phyloP scores from a whole-genome alignment of 1,140 invertebrate species.

The Helicoverpa zea region DNA sequence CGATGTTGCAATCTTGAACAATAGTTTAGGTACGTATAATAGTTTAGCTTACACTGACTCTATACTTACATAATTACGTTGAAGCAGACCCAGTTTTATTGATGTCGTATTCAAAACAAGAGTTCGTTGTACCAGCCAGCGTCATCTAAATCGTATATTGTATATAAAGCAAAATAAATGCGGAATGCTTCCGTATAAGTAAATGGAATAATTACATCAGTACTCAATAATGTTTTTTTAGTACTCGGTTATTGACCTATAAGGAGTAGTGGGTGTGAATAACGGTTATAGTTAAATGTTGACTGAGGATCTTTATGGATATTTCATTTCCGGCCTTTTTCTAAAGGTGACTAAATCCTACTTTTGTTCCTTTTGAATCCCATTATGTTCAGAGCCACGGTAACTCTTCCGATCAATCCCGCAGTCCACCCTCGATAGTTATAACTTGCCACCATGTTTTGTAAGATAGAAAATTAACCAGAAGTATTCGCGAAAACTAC shows the following conservation, averaged over 20 bases:
- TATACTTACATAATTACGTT: conserved; percentile 8
- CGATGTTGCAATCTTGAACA: conserved; percentile 17
- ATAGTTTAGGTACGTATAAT: conserved; percentile 5
- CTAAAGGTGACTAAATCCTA: no score
- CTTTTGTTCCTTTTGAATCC: no score
- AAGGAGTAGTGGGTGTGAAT: not conserved
- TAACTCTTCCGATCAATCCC: no score
- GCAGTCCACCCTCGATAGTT: no score
- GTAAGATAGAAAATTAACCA: no score
- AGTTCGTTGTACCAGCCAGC: conserved; percentile 8
- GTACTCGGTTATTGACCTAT: not conserved
- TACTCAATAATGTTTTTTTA: not conserved
- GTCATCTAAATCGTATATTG: conserved; percentile 6
- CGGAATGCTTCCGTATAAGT: not conserved
- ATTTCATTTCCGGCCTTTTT: no score
- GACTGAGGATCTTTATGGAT: no score
- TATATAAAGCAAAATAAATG: conserved; percentile 1
- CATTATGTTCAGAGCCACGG: no score
- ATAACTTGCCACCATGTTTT: no score
- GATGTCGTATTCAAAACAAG: conserved; percentile 26
- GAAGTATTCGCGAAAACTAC: no score
- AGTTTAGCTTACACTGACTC: not conserved
- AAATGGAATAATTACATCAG: not conserved
- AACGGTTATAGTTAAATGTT: no score
- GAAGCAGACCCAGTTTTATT: conserved; percentile 27